Conservation (phyloP, 2,888 invertebrate genomes). For the Glomeris marginata region DNA sequence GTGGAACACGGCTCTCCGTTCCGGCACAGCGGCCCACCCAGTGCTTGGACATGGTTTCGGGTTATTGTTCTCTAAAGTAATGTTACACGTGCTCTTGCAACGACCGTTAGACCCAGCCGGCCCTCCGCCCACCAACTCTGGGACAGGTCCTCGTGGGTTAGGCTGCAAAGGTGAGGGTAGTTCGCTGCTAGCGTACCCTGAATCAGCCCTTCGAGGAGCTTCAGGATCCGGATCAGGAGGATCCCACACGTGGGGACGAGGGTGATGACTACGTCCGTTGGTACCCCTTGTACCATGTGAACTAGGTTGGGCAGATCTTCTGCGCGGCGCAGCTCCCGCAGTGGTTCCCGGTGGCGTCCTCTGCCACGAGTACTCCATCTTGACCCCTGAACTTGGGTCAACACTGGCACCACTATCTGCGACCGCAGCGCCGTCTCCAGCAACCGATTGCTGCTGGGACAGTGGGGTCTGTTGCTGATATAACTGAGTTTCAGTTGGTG, state of each 20-base stretch:
- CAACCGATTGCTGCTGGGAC: no score
- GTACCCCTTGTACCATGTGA: slow-evolving; percentile 5
- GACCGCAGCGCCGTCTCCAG: no score
- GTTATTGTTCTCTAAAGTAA: slow-evolving; percentile 38
- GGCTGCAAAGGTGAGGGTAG: slow-evolving; percentile 25
- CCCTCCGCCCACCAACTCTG: slow-evolving; percentile 14
- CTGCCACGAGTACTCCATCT: slow-evolving; percentile 13
- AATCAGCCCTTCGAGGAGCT: slow-evolving; percentile 24
- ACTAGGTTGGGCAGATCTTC: slow-evolving; percentile 10
- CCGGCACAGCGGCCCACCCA: neutral
- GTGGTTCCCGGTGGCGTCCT: neutral
- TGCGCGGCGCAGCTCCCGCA: neutral
- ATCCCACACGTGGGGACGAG: slow-evolving; percentile 1
- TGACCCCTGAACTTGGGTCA: slow-evolving; percentile 1
- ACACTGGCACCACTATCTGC: no score
- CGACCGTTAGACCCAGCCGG: slow-evolving; percentile 33
- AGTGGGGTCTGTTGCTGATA: no score
- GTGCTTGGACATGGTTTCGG: neutral
- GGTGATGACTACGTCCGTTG: slow-evolving; percentile 3
- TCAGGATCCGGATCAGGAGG: no score
- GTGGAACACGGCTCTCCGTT: slow-evolving; percentile 9
- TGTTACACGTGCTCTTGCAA: slow-evolving; percentile 52
- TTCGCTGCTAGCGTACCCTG: slow-evolving; percentile 42
- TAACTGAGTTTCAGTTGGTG: no score
- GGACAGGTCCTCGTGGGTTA: neutral